Conservation (phyloP, 2,888 invertebrate genomes). For the Creontiades dilutus region DNA sequence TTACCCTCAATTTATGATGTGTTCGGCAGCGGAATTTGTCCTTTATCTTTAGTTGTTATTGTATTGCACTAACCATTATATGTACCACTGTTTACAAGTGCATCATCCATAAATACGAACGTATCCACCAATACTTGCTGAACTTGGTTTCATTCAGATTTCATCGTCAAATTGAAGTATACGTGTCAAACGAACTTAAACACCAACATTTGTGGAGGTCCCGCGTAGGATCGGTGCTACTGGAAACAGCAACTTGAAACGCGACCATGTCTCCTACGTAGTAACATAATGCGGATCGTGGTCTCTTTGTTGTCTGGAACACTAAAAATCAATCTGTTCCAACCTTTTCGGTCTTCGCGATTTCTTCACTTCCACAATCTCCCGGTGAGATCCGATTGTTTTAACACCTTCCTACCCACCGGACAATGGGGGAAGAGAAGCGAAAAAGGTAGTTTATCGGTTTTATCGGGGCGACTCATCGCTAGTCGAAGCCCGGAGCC, state of each 20-base stretch:
- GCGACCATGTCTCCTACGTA: neutral
- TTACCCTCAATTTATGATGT: too few species aligned
- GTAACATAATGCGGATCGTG: constrained; percentile 36
- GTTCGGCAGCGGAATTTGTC: too few species aligned
- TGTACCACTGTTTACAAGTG: too few species aligned
- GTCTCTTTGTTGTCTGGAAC: constrained; percentile 32
- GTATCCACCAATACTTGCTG: too few species aligned
- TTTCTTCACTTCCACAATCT: constrained; percentile 27
- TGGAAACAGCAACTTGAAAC: neutral
- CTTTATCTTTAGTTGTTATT: too few species aligned
- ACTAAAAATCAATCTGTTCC: constrained; percentile 26
- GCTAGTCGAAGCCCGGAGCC: constrained; percentile 8
- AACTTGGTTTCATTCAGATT: too few species aligned
- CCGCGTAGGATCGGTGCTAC: too few species aligned
- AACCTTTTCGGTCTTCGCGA: neutral
- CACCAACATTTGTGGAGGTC: too few species aligned
- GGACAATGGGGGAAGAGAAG: neutral
- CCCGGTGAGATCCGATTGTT: constrained; percentile 18
- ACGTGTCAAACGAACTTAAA: too few species aligned
- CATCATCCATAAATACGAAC: too few species aligned
- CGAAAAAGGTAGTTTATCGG: constrained; percentile 39
- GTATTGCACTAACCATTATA: too few species aligned
- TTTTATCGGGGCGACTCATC: constrained; percentile 20
- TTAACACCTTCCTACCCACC: constrained; percentile 12
- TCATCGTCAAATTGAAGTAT: too few species aligned